Evolutionary conservation across 35 echinoderm and acorn worm genomes (phyloP).

Genomic region (Lytechinus pictus): DNA sequence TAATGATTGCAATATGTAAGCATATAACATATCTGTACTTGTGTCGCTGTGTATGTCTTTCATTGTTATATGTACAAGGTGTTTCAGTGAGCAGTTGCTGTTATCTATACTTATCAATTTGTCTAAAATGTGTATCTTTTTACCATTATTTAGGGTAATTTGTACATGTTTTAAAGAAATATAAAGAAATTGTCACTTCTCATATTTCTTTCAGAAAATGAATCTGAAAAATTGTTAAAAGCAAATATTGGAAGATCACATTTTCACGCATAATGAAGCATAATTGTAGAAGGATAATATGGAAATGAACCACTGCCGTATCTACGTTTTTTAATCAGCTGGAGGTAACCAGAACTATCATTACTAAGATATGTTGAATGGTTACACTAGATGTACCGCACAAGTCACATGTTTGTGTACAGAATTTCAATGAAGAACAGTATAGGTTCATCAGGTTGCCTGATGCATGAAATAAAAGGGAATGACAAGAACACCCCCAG

Average conservation of each 20-base stretch:
- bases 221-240: background rate
- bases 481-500: too few species aligned
- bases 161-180: background rate
- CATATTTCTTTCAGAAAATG: background rate
- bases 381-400: too few species aligned
- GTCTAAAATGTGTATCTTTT: background rate
- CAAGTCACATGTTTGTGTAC: too few species aligned
- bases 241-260: background rate
- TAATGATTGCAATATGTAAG: background rate
- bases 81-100: background rate
- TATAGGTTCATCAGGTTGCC: too few species aligned
- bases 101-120: background rate
- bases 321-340: too few species aligned
- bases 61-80: background rate
- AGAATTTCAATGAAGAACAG: too few species aligned
- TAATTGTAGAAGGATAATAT: background rate
- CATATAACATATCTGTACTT: background rate
- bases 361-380: too few species aligned
- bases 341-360: too few species aligned
- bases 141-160: background rate
- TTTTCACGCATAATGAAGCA: background rate
- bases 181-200: background rate
- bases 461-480: too few species aligned
- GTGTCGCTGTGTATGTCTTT: background rate
- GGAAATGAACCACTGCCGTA: too few species aligned